Conservation (phyloP, 2,888 invertebrate genomes). For the Podotricha telesiphe region DNA sequence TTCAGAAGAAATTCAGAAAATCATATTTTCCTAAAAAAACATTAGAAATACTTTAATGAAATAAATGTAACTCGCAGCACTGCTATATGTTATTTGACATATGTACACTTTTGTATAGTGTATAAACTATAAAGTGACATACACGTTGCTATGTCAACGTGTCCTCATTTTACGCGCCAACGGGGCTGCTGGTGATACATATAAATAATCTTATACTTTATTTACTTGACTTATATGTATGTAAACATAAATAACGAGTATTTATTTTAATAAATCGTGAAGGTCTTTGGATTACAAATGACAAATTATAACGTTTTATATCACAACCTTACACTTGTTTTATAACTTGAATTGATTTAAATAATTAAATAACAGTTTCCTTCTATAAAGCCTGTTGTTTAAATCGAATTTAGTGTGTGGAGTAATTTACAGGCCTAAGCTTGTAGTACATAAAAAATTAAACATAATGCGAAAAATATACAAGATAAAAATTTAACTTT, state of each 20-base stretch:
- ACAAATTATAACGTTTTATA: conserved; percentile 13
- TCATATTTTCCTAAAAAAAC: too few relatives aligned
- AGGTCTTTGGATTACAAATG: neutral
- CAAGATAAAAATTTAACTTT: too few relatives aligned
- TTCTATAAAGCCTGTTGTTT: conserved; percentile 42
- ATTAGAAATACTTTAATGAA: too few relatives aligned
- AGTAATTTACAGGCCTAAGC: conserved; percentile 36
- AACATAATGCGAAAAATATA: too few relatives aligned
- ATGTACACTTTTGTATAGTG: too few relatives aligned
- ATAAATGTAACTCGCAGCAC: too few relatives aligned
- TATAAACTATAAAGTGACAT: too few relatives aligned
- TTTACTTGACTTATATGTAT: neutral
- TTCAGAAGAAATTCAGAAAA: too few relatives aligned
- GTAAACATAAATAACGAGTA: neutral
- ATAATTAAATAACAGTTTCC: conserved; percentile 57
- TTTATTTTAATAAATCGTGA: conserved; percentile 3
- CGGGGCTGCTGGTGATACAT: neutral
- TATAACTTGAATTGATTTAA: conserved; percentile 54
- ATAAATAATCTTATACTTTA: neutral
- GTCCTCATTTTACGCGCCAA: neutral
- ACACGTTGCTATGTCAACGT: neutral
- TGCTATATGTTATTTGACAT: too few relatives aligned
- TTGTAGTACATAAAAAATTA: too few relatives aligned
- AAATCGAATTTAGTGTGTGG: conserved; percentile 43
- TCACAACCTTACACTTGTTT: conserved; percentile 25